These are phyloP conservation scores for Phylloscopus collybita DNA, from an alignment of 2,797 vertebrate genomes.

Conservation along the genomic window DNA sequence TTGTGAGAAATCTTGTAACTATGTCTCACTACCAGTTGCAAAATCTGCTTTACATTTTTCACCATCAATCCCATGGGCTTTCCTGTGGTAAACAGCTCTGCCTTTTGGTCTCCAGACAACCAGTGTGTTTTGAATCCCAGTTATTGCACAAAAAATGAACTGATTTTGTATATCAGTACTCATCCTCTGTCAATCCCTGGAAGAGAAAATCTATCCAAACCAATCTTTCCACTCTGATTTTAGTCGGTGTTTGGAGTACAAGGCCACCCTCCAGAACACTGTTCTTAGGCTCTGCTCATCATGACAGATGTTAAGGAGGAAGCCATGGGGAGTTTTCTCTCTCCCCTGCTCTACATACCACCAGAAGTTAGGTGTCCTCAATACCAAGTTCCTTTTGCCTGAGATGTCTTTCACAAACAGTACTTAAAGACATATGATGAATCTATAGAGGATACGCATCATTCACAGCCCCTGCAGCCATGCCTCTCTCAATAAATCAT, in stretches of 20 bases:
- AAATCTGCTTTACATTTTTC: slow-evolving; percentile 7
- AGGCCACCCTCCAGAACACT: not conserved
- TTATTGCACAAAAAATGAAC: not conserved
- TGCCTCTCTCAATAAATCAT: slow-evolving; percentile 43
- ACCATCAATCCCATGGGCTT: not conserved
- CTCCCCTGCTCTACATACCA: slow-evolving; percentile 27
- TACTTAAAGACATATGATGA: slow-evolving; percentile 44
- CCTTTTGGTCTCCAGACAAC: not conserved
- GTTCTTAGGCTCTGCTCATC: not conserved
- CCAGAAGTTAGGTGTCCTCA: slow-evolving; percentile 33
- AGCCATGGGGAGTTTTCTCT: not conserved
- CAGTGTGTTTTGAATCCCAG: not conserved
- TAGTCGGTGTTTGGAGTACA: not conserved
- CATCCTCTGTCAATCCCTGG: not conserved
- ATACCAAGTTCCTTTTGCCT: slow-evolving; percentile 34
- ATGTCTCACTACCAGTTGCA: not conserved
- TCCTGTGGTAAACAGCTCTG: not conserved
- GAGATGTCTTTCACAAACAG: slow-evolving; percentile 35
- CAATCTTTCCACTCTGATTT: not conserved
- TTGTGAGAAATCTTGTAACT: not conserved
- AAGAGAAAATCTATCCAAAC: slow-evolving; percentile 1
- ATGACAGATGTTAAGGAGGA: not conserved
- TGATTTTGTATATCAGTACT: not conserved
- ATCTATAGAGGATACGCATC: not conserved
- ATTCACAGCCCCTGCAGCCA: slow-evolving; percentile 17